These are phyloP conservation scores for Rhynchopsitta pachyrhyncha DNA, from an alignment of 2,113 vertebrate species.

Conservation along the genomic window DNA sequence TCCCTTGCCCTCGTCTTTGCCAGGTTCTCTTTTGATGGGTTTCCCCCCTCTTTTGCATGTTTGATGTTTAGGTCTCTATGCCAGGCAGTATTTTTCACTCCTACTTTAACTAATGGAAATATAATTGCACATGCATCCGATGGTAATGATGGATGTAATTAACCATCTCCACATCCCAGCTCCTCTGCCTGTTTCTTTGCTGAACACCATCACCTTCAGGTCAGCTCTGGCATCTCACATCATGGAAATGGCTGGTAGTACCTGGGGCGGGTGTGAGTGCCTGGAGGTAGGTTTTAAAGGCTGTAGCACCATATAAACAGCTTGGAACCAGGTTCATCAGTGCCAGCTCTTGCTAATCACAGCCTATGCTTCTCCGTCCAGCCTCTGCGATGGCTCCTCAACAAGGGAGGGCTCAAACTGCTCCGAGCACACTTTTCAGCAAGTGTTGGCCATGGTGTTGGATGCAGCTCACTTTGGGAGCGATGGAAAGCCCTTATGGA, in stretches of 20 bases:
- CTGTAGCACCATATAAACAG: neutral
- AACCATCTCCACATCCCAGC: neutral
- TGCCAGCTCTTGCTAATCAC: neutral
- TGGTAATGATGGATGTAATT: neutral
- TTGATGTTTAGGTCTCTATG: neutral
- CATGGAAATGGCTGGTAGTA: fast-evolving
- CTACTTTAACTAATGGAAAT: neutral
- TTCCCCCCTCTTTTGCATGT: neutral
- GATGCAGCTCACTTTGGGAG: neutral
- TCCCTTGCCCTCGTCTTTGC: neutral
- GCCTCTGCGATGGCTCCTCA: fast-evolving
- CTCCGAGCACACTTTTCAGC: neutral
- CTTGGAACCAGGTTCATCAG: neutral
- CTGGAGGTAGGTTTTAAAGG: neutral
- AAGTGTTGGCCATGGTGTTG: fast-evolving
- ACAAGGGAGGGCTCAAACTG: neutral
- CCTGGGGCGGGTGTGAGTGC: neutral
- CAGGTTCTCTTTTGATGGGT: fast-evolving
- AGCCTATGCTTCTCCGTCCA: neutral
- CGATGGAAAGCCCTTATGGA: neutral
- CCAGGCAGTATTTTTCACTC: neutral
- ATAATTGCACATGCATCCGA: neutral
- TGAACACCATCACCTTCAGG: neutral
- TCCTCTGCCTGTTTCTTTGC: neutral
- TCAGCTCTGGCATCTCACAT: neutral